Conservation (phyloP, 2,113 vertebrate species). For the pig (Sus scrofa) region DNA sequence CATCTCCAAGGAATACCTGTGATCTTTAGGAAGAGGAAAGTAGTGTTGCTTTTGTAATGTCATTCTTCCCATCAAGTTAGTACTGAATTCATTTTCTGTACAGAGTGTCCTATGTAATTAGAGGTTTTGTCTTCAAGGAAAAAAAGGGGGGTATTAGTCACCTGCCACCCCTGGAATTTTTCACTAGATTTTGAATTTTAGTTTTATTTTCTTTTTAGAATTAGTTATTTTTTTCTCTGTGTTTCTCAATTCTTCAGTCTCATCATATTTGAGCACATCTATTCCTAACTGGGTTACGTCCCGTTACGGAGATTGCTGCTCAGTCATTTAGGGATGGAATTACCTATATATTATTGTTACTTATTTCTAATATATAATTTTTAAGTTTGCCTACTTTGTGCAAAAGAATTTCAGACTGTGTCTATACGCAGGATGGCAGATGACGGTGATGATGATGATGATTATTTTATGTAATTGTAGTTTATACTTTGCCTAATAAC, state of each 20-base stretch:
- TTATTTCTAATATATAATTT: conserved; percentile 8
- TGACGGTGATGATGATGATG: background rate
- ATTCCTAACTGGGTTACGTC: background rate
- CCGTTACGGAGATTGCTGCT: background rate
- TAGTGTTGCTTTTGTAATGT: conserved; percentile 52
- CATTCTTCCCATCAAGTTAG: background rate
- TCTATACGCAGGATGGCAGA: background rate
- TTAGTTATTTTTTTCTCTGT: background rate
- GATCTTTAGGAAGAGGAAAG: conserved; percentile 53
- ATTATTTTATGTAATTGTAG: background rate
- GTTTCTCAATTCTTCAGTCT: background rate
- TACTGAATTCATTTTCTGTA: conserved; percentile 27
- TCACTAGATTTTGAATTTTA: background rate
- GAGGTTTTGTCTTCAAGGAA: background rate
- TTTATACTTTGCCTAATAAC: background rate
- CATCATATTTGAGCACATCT: background rate
- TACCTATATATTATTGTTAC: background rate
- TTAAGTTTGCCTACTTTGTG: background rate
- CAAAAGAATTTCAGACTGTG: background rate
- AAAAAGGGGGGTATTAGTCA: background rate
- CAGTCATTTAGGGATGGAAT: background rate
- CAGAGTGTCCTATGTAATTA: background rate
- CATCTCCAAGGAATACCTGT: background rate
- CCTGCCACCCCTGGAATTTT: background rate
- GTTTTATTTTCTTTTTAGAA: conserved; percentile 20